These are phyloP conservation scores for Tiliacea aurago DNA, from an alignment of 2,888 invertebrate genomes.

Conservation along the genomic window DNA sequence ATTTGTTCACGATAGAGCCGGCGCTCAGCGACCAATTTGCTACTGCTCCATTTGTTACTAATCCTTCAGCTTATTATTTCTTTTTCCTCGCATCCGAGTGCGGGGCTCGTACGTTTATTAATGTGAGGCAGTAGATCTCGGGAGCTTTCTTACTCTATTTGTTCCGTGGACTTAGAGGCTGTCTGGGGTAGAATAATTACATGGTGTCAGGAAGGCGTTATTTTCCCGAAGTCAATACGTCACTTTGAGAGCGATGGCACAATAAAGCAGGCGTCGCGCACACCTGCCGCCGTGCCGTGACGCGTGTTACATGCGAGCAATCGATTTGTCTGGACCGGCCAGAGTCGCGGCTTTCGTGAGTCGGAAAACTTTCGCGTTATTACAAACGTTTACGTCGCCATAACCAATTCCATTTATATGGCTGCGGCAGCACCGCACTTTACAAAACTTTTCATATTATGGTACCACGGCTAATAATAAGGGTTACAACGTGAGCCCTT, in stretches of 20 bases:
- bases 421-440: conserved; percentile 70
- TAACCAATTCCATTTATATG: conserved; percentile 80
- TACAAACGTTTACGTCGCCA: conserved; percentile 81
- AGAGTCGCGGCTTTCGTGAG: conserved; percentile 79
- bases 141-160: conserved; percentile 64
- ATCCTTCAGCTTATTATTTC: conserved; percentile 72
- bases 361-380: conserved; percentile 79
- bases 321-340: conserved; percentile 86
- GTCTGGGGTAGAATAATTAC: conserved; percentile 70
- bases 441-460: conserved; percentile 78
- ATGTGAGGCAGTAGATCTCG: conserved; percentile 63
- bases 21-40: conserved; percentile 67
- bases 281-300: conserved; percentile 77
- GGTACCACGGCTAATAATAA: conserved; percentile 75
- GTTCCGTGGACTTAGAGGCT: conserved; percentile 63
- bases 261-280: conserved; percentile 76
- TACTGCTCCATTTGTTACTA: conserved; percentile 72
- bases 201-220: conserved; percentile 62
- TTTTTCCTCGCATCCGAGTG: conserved; percentile 62
- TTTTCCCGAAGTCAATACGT: conserved; percentile 73
- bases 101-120: conserved; percentile 67
- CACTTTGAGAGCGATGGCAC: conserved; percentile 68
- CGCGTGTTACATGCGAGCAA: conserved; percentile 80
- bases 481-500: conserved; percentile 73
- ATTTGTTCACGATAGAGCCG: conserved; percentile 65